Evolutionary conservation across 1,140 invertebrate genomes (phyloP).

Genomic region (Anthonomus grandis): DNA sequence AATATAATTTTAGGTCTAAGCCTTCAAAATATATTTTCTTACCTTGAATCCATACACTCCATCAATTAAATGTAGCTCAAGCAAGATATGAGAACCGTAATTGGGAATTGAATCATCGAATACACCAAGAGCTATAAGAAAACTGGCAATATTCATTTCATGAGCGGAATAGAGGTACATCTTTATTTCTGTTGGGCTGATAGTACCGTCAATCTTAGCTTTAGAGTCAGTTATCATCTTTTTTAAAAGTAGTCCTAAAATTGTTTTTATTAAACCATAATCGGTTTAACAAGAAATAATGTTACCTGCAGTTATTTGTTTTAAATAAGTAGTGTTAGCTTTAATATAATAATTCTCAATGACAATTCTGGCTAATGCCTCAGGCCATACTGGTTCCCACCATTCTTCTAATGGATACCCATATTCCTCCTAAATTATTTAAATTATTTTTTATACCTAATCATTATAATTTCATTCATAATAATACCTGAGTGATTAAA

Average conservation of each 20-base stretch:
- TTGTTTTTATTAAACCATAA: slow-evolving; percentile 24
- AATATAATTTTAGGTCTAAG: neutral
- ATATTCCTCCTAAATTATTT: neutral
- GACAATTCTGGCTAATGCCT: neutral
- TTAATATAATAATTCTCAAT: neutral
- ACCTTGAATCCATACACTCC: slow-evolving; percentile 22
- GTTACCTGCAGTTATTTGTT: neutral
- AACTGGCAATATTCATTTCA: slow-evolving; percentile 19
- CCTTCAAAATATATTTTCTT: neutral
- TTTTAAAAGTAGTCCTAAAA: slow-evolving; percentile 19
- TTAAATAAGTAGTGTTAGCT: neutral
- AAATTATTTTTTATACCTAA: neutral
- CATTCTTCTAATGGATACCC: neutral
- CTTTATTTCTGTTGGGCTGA: slow-evolving; percentile 10
- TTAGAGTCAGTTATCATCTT: slow-evolving; percentile 25
- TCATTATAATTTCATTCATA: too few relatives aligned
- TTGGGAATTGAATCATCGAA: slow-evolving; percentile 30
- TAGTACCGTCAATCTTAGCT: slow-evolving; percentile 11
- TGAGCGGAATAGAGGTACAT: slow-evolving; percentile 30
- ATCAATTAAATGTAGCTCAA: slow-evolving; percentile 26
- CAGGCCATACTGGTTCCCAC: neutral
- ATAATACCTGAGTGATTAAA: neutral
- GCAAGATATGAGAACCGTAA: slow-evolving; percentile 22
- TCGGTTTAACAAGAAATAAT: too few relatives aligned
- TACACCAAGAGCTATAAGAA: slow-evolving; percentile 12